Conservation (phyloP, 2,888 invertebrate genomes). For the Corythucha ciliata region DNA sequence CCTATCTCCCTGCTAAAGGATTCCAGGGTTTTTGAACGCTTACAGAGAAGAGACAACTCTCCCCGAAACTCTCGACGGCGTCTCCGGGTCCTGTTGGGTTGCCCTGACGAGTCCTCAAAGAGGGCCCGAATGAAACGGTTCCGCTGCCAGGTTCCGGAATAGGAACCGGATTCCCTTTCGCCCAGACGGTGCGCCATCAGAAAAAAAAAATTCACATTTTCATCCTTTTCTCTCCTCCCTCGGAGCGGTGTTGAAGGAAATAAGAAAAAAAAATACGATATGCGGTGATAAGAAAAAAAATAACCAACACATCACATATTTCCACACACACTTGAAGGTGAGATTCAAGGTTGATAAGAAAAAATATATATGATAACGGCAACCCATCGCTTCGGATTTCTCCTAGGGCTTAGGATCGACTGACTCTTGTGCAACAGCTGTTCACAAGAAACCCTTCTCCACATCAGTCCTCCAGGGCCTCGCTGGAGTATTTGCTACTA, state of each 20-base stretch:
- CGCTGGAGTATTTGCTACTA: constrained; percentile 52
- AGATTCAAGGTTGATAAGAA: not conserved
- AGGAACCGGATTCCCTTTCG: constrained; percentile 50
- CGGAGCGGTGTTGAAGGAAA: no score
- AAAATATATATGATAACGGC: constrained; percentile 12
- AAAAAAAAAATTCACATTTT: no score
- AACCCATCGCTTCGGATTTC: constrained; percentile 28
- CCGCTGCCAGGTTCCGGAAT: constrained; percentile 52
- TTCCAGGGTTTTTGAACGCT: constrained; percentile 37
- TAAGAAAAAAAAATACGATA: no score
- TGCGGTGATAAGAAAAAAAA: no score
- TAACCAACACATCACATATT: no score
- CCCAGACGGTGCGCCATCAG: constrained; percentile 40
- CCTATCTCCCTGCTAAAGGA: constrained; percentile 37
- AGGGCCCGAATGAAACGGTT: constrained; percentile 42
- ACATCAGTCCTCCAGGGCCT: constrained; percentile 51
- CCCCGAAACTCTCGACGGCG: constrained; percentile 43
- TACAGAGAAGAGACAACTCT: constrained; percentile 37
- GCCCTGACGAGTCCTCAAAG: constrained; percentile 45
- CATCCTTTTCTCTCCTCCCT: no score
- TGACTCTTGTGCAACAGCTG: constrained; percentile 51
- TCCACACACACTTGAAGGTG: not conserved
- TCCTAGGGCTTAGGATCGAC: constrained; percentile 48
- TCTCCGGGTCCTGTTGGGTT: constrained; percentile 49
- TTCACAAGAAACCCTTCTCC: constrained; percentile 55